phyloP scores from a whole-genome alignment of 2,888 invertebrate genomes.

The Nomada fucata region DNA sequence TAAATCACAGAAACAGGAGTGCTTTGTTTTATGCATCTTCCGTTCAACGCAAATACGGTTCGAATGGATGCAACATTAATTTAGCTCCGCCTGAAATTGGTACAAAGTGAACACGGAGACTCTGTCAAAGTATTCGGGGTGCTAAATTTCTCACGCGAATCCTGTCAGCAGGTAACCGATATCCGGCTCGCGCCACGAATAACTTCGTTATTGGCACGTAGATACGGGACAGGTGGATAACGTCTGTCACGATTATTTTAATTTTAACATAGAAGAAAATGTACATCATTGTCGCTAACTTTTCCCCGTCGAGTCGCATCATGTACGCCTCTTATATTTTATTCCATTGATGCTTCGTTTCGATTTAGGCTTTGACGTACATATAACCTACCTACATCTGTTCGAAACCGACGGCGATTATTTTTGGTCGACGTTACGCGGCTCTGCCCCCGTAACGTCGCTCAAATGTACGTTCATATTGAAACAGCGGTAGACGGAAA shows the following conservation, averaged over 20 bases:
- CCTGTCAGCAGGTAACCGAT: neutral
- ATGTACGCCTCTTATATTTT: neutral
- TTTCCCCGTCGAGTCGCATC: neutral
- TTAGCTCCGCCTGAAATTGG: neutral
- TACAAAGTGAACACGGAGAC: neutral
- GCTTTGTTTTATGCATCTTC: constrained; percentile 31
- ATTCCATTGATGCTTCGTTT: too few relatives aligned
- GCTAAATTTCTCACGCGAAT: constrained; percentile 7
- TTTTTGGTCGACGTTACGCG: too few relatives aligned
- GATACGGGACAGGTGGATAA: neutral
- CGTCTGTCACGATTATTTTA: constrained; percentile 3
- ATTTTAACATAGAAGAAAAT: neutral
- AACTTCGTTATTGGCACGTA: constrained; percentile 1
- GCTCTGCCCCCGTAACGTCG: too few relatives aligned
- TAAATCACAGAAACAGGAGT: neutral
- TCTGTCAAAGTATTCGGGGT: neutral
- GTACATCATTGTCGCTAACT: neutral
- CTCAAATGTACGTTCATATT: too few relatives aligned
- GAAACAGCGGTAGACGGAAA: too few relatives aligned
- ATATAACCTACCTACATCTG: too few relatives aligned
- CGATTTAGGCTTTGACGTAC: too few relatives aligned
- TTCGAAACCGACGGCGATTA: too few relatives aligned
- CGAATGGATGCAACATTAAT: constrained; percentile 33
- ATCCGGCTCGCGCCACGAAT: neutral
- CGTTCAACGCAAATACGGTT: neutral